Conservation (phyloP, 2,888 invertebrate species). For the Chymomyza amoena region DNA sequence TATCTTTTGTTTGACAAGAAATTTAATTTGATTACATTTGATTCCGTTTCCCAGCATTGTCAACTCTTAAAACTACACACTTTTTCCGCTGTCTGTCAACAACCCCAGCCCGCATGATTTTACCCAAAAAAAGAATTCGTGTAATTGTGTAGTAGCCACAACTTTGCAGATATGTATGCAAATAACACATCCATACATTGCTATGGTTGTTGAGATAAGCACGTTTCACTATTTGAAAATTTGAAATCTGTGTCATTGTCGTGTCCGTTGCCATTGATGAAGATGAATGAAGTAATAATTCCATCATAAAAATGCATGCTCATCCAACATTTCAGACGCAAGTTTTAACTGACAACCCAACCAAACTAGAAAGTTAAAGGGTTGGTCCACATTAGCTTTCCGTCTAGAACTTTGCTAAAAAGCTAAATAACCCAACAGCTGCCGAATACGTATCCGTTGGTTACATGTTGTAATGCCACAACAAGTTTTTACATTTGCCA, state of each 20-base stretch:
- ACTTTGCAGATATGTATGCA: conserved; percentile 29
- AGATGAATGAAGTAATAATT: conserved; percentile 74
- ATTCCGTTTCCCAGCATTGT: conserved; percentile 36
- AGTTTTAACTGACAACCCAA: conserved; percentile 48
- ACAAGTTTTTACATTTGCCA: conserved; percentile 58
- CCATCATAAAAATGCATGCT: conserved; percentile 65
- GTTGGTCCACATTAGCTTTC: conserved; percentile 27
- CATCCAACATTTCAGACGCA: conserved; percentile 43
- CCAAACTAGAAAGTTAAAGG: conserved; percentile 46
- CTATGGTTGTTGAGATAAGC: conserved; percentile 55
- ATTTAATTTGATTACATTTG: conserved; percentile 50
- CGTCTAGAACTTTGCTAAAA: conserved; percentile 21
- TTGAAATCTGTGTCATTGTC: conserved; percentile 31
- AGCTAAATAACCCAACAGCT: conserved; percentile 41
- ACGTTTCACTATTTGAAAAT: conserved; percentile 33
- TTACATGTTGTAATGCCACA: conserved; percentile 36
- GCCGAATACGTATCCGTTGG: conserved; percentile 22
- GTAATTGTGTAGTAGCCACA: conserved; percentile 32
- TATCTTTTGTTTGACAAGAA: conserved; percentile 37
- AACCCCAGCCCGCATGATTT: conserved; percentile 58
- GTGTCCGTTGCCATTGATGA: conserved; percentile 47
- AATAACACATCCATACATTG: conserved; percentile 36
- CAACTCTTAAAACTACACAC: neutral
- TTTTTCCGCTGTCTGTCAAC: conserved; percentile 9
- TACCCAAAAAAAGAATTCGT: neutral